A percentile compares a stretch with the other conserved stretches of the same genome.
These are phyloP conservation scores for Spilogale gracilis DNA, from an alignment of 2,113 vertebrate species.

Conservation along the genomic window DNA sequence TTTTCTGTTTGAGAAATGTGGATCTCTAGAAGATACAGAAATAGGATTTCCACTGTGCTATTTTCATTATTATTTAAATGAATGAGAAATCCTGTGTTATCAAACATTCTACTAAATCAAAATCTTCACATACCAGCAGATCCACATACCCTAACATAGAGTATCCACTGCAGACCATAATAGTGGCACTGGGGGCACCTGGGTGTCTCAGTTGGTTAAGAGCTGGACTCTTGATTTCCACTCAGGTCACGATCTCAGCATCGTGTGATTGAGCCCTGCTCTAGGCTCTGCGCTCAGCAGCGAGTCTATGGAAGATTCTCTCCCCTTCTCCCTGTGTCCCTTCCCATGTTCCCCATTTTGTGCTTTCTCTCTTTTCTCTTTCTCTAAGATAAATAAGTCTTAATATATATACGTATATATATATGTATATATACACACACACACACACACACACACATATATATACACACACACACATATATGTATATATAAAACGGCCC, in stretches of 20 bases:
- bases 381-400: not conserved
- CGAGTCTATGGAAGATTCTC: no score
- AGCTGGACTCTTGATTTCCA: not conserved
- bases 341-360: not conserved
- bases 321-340: not conserved
- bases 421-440: no score
- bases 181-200: not conserved
- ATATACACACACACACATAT: no score
- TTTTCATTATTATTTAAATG: constrained; percentile 21
- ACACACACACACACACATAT: no score
- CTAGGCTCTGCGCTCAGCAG: no score
- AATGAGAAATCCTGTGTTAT: not conserved
- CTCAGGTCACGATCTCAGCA: not conserved
- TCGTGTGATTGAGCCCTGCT: not conserved
- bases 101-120: not conserved
- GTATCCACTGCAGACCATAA: not conserved
- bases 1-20: not conserved
- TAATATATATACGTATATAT: no score
- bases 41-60: not conserved
- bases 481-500: no score
- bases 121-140: not conserved
- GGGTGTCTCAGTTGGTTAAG: not conserved
- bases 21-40: not conserved
- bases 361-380: not conserved
- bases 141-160: not conserved